Percentiles rank a stretch among this genome's conserved stretches.
Evolutionary conservation across 2,888 invertebrate species (phyloP).

Genomic region (Spialia ferax): DNA sequence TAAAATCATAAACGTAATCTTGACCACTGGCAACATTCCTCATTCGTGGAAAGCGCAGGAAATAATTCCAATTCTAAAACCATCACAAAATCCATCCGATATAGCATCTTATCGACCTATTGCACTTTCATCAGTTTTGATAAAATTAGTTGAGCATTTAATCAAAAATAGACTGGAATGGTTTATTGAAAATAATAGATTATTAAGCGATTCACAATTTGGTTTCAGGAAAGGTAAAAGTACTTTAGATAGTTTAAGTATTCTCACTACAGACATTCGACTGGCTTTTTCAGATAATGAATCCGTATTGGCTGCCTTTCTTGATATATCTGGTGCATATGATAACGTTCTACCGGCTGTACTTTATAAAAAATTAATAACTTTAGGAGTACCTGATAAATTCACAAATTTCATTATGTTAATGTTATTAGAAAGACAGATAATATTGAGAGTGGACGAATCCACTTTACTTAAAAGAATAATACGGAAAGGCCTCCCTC

Average conservation of each 20-base stretch:
- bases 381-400: not conserved
- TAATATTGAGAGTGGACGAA: not conserved
- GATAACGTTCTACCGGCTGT: not conserved
- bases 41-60: not conserved
- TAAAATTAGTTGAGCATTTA: not conserved
- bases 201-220: not conserved
- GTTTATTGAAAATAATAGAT: not conserved
- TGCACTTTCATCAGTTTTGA: not conserved
- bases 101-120: not conserved
- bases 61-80: not conserved
- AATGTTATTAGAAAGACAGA: not conserved
- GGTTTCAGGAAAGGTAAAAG: not conserved
- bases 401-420: not conserved
- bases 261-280: not conserved
- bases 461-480: not conserved
- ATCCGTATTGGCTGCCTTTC: not conserved
- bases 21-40: not conserved
- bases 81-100: not conserved
- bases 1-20: not conserved
- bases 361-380: not conserved
- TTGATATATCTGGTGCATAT: not conserved
- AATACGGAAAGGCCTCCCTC: not conserved
- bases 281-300: not conserved
- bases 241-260: not conserved
- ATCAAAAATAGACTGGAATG: not conserved